Base-by-base conservation (phyloP, 2,113 vertebrate species). In the Onychorhynchus coronatus region DNA sequence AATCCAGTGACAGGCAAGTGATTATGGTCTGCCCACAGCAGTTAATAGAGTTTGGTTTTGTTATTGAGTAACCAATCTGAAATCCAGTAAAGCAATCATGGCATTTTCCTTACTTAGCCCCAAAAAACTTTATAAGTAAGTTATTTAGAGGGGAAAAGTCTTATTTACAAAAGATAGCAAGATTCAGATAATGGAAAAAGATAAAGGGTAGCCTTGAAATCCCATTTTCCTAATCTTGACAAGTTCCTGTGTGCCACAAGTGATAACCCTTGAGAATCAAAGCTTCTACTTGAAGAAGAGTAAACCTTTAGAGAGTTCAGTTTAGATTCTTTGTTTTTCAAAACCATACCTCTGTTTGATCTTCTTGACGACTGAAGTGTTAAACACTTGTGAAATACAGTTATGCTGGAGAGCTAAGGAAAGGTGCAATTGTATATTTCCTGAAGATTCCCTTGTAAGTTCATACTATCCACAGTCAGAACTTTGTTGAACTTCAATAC, bases 261-360 rank as follows among this genome's bases (percentile, higher is more conserved):
- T 89, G 96, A 94, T 96, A 96, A 95, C 92, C 83, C 89, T 96
- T 44, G 70, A 90, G 86, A 97, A 93, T 95, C 95, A 95, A 97
- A 94, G 93, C 33, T 96, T 62, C 87, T 80, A 8, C 86, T 47
- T 85, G 66, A 96, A 84, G 88, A 90, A 81, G 83, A 87, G 67
- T 80, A 94, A 96, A 92, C 68, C 63, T 94, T 76, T 75, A 35
- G 6, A 88, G 70, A 52, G 16, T 91, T 96, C 77, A 86, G 66
- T 79, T 90, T 58, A 77, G 24, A 15, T 66, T 76, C 56, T 92
- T 79, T 70, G 56, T 58, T 96, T 95, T 93, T 91, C 66, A 74
- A 90, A 94, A 82, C 55, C 55, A 19, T 63, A 30, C 72, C 73
- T 78, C 59, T 95, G 41, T 93, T 96, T 88, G 63, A 92, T 96